phyloP scores from a whole-genome alignment of 2,113 vertebrate species.

The Ardeotis arabs region DNA sequence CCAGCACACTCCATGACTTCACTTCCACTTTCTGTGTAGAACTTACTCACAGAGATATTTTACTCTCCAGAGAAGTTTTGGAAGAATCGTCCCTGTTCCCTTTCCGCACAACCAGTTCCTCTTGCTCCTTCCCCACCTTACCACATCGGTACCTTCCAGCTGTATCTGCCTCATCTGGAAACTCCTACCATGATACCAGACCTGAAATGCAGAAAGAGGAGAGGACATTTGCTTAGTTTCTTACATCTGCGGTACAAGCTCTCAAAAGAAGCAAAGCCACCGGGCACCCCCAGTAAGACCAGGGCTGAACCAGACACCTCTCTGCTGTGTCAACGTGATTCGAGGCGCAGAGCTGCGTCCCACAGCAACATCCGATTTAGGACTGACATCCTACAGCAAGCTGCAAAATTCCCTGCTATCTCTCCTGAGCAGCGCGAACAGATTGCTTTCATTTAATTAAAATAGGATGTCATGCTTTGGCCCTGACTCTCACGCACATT shows the following conservation, averaged over 20 bases:
- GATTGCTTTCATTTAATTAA: not conserved
- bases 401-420: not conserved
- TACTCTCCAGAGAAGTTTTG: not conserved
- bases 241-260: not conserved
- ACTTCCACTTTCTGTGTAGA: not conserved
- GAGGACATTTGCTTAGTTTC: not conserved
- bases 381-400: not conserved
- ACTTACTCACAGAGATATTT: not conserved
- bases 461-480: not conserved
- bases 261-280: not conserved
- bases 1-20: not conserved
- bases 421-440: not conserved
- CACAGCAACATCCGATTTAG: not conserved
- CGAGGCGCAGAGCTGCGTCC: not conserved
- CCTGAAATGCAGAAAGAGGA: not conserved
- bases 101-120: not conserved
- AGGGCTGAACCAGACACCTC: not conserved
- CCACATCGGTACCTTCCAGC: not conserved
- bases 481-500: not conserved
- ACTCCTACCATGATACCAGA: not conserved
- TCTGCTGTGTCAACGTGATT: not conserved
- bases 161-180: not conserved
- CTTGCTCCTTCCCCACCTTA: not conserved
- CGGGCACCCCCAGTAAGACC: not conserved
- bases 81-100: not conserved